These are phyloP conservation scores for Lytechinus variegatus DNA, from an alignment of 35 echinoderm and acorn worm genomes.

Conservation along the genomic window DNA sequence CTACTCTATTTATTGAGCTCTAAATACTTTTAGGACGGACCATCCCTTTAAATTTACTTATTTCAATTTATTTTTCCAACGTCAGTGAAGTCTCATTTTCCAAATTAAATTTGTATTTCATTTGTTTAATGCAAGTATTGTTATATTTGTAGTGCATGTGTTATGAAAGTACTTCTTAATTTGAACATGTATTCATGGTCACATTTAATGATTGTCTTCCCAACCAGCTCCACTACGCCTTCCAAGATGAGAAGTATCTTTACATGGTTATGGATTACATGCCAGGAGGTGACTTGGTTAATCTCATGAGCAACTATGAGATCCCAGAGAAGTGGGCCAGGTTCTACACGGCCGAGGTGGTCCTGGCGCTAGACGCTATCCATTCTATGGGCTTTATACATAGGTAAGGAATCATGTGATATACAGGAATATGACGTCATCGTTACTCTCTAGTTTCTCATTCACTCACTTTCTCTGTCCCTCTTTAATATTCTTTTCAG, in stretches of 20 bases:
- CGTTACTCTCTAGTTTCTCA: no score
- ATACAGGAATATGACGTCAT: not conserved
- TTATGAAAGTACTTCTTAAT: no score
- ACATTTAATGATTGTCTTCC: not conserved
- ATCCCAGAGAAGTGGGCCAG: conserved; percentile 98
- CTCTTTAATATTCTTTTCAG: no score
- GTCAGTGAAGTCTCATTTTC: no score
- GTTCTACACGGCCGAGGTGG: conserved; percentile 98
- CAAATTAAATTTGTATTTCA: no score
- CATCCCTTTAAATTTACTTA: no score
- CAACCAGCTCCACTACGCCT: conserved; percentile 94
- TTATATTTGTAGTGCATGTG: no score
- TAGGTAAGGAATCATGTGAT: conserved; percentile 54
- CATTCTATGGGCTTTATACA: conserved; percentile 99
- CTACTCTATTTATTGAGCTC: no score
- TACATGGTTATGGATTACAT: conserved; percentile 99
- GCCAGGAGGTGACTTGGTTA: conserved; percentile 97
- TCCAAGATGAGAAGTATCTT: conserved; percentile 95
- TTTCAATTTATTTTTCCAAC: no score
- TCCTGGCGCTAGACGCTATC: conserved; percentile 96
- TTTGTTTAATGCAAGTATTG: no score
- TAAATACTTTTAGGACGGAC: no score
- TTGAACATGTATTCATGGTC: not conserved
- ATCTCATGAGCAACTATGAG: conserved; percentile 99
- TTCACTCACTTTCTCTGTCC: no score